phyloP scores from a whole-genome alignment of 2,113 vertebrate genomes.

The Fukomys damarensis region DNA sequence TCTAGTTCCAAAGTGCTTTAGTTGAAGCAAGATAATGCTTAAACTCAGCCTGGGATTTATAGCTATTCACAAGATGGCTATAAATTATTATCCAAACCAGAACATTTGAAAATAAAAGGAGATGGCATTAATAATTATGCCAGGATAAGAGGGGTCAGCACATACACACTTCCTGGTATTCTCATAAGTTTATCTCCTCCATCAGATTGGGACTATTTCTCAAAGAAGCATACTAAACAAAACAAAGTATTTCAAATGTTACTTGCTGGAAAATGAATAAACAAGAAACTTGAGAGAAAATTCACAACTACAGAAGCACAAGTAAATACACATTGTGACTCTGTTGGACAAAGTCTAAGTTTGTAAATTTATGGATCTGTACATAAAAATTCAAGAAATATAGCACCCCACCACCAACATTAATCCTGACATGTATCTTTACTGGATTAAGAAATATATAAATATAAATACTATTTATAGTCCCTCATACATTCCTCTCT shows the following conservation, averaged over 20 bases:
- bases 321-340: neutral
- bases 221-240: neutral
- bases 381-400: slow-evolving; percentile 37
- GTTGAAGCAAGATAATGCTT: neutral
- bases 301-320: neutral
- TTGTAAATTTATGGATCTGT: neutral
- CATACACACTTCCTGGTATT: neutral
- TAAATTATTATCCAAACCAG: slow-evolving; percentile 6
- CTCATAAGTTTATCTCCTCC: neutral
- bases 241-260: neutral
- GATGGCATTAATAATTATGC: neutral
- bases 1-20: neutral
- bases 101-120: neutral
- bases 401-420: neutral
- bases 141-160: neutral
- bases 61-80: neutral
- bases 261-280: neutral
- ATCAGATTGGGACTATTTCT: neutral
- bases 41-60: neutral
- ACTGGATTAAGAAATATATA: neutral
- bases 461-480: neutral
- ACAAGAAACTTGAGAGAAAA: neutral
- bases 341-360: neutral
- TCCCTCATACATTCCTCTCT: neutral
- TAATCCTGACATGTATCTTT: neutral